phyloP scores from a whole-genome alignment of 2,113 vertebrate species.

The Rhynchomys soricoides region DNA sequence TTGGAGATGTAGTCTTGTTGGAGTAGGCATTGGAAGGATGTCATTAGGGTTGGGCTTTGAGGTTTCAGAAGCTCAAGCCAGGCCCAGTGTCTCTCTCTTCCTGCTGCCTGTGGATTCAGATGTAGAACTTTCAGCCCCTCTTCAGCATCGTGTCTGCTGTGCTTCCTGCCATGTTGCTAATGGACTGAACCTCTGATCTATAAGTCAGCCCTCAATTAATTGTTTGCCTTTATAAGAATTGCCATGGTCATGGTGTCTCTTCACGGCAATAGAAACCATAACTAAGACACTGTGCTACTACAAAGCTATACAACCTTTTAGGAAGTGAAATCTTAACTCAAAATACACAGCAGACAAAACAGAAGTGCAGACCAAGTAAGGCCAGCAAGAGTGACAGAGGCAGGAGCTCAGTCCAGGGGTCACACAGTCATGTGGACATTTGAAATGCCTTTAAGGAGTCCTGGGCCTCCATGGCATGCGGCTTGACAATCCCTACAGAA shows the following conservation, averaged over 20 bases:
- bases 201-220: neutral
- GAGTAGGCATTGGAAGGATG: neutral
- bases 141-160: neutral
- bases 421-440: neutral
- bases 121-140: neutral
- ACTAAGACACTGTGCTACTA: neutral
- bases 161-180: neutral
- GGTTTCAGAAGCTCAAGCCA: neutral
- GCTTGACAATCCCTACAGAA: neutral
- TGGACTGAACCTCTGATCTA: neutral
- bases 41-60: neutral
- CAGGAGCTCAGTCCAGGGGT: neutral
- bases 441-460: neutral
- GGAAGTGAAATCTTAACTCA: neutral
- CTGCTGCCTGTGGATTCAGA: neutral
- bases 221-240: neutral
- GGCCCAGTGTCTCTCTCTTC: neutral
- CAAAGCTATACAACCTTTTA: neutral
- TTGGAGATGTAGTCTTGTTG: neutral
- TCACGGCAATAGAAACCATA: neutral
- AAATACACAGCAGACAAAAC: neutral
- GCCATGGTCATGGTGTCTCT: neutral
- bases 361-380: neutral
- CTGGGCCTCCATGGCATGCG: rapidly evolving
- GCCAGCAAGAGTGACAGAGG: neutral